Evolutionary conservation across 92 coral and sea anemone species (phyloP).

Genomic region (Porites cylindrica): DNA sequence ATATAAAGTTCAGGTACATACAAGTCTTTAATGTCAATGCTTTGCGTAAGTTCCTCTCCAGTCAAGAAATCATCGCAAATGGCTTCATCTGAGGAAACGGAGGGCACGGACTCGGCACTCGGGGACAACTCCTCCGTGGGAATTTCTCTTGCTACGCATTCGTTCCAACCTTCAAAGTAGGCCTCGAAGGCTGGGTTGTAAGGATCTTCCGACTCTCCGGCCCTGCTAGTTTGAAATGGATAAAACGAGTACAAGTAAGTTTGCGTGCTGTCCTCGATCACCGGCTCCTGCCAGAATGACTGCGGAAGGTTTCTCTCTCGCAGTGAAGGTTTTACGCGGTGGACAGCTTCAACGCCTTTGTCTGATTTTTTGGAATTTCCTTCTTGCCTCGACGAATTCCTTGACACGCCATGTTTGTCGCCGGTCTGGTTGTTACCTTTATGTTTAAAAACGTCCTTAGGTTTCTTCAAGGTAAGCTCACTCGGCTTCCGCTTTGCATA

Average conservation of each 20-base stretch:
- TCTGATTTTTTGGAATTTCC: conserved; percentile 39
- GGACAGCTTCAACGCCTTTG: background rate
- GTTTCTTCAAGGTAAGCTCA: conserved; percentile 60
- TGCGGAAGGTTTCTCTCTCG: conserved; percentile 75
- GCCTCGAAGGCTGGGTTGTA: conserved; percentile 63
- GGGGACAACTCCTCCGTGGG: conserved; percentile 47
- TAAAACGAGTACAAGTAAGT: conserved; percentile 62
- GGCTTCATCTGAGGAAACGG: conserved; percentile 76
- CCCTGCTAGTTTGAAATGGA: conserved; percentile 55
- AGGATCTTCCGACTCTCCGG: conserved; percentile 54
- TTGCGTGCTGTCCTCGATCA: conserved; percentile 53
- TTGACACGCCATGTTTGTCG: conserved; percentile 30
- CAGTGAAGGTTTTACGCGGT: conserved; percentile 66
- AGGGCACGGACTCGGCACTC: conserved; percentile 69
- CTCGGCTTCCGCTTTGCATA: conserved; percentile 79
- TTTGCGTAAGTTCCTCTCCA: conserved; percentile 96
- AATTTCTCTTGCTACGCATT: conserved; percentile 58
- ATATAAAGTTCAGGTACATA: conserved; percentile 94
- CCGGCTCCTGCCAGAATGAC: conserved; percentile 90
- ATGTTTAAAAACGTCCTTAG: conserved; percentile 51
- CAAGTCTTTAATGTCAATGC: conserved; percentile 94
- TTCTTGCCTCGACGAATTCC: conserved; percentile 47
- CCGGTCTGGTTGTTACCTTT: conserved; percentile 10
- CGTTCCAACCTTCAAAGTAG: conserved; percentile 81
- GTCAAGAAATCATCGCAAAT: conserved; percentile 93